These are phyloP conservation scores for Heliothis subflexa DNA, from an alignment of 1,140 invertebrate genomes.

Conservation along the genomic window DNA sequence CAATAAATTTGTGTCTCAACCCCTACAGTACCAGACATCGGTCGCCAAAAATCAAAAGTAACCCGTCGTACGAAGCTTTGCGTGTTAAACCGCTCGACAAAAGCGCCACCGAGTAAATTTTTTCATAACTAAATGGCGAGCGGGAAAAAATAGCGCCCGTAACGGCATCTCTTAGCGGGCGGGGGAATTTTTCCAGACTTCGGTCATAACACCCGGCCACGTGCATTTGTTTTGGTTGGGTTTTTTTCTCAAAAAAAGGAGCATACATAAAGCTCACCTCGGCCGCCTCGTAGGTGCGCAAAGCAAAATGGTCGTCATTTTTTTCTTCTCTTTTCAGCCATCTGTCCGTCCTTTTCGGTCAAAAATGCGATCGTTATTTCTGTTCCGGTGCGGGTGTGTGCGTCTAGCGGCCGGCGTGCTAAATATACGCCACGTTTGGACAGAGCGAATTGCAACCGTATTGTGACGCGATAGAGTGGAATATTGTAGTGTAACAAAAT, in stretches of 20 bases:
- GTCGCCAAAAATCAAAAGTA: conserved; percentile 32
- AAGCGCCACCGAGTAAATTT: conserved; percentile 77
- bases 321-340: conserved; percentile 86
- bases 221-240: conserved; percentile 86
- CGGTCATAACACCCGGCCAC: conserved; percentile 85
- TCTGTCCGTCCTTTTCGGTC: conserved; percentile 86
- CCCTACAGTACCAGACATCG: neutral
- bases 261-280: conserved; percentile 83
- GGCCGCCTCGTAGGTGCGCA: conserved; percentile 79
- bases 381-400: conserved; percentile 84
- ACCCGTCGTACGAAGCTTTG: neutral
- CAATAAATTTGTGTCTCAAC: neutral
- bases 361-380: conserved; percentile 87
- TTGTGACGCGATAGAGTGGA: conserved; percentile 18
- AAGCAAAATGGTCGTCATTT: conserved; percentile 86
- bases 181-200: conserved; percentile 76
- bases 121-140: conserved; percentile 76
- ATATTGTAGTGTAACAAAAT: conserved; percentile 54
- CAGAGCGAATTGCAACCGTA: conserved; percentile 51
- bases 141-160: conserved; percentile 75
- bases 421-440: conserved; percentile 66
- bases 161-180: conserved; percentile 83
- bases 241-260: conserved; percentile 84
- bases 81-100: conserved; percentile 51
- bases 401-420: conserved; percentile 69